Conservation (phyloP, 2,113 vertebrate species). For the Otus sunia region DNA sequence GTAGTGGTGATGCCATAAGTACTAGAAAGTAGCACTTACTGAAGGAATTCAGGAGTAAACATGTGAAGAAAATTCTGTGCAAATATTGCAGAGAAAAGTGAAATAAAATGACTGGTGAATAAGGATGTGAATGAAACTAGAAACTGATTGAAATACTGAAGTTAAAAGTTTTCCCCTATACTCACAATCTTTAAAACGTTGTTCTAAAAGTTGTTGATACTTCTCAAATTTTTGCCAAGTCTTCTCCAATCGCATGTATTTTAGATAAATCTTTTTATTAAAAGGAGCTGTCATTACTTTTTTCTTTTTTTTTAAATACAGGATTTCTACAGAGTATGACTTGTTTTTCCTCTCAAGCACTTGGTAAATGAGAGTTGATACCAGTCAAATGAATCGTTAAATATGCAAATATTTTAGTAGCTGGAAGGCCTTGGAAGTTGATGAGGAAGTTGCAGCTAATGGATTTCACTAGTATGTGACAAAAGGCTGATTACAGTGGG, state of each 20-base stretch:
- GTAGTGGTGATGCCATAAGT: not conserved
- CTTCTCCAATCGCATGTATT: not conserved
- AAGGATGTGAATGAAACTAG: not conserved
- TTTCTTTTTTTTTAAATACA: not conserved
- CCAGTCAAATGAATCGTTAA: constrained; percentile 66
- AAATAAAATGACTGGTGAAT: not conserved
- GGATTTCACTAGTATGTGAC: constrained; percentile 72
- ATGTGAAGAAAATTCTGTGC: not conserved
- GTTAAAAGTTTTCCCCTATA: not conserved
- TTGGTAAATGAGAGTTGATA: constrained; percentile 50
- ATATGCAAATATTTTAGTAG: constrained; percentile 71
- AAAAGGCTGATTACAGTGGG: constrained; percentile 54
- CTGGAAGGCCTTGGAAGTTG: constrained; percentile 53
- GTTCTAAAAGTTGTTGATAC: not conserved
- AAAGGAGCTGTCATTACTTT: not conserved
- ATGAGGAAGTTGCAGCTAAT: constrained; percentile 63
- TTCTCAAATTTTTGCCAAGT: not conserved
- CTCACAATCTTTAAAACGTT: not conserved
- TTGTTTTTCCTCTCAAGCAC: not conserved
- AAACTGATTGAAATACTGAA: not conserved
- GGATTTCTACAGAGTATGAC: not conserved
- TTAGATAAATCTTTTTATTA: not conserved
- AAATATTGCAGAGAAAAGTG: not conserved
- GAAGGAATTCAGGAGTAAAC: not conserved
- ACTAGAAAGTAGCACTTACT: not conserved